Evolutionary conservation across 2,888 invertebrate species (phyloP).

Genomic region (Ochropleura leucogaster): DNA sequence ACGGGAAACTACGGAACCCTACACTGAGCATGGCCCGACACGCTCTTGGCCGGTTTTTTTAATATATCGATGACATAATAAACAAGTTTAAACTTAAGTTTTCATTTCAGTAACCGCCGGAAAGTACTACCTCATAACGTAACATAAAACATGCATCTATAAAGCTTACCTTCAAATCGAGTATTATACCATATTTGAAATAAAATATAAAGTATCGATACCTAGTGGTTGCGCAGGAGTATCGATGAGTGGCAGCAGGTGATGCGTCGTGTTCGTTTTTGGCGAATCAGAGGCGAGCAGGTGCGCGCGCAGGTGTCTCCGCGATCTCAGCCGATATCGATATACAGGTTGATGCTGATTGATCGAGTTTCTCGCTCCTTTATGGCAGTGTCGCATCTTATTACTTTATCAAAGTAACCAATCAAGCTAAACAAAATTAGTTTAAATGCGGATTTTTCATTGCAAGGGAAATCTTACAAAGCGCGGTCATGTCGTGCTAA

Average conservation of each 20-base stretch:
- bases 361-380: constrained; percentile 38
- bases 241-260: constrained; percentile 83
- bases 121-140: background rate
- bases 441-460: no score
- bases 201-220: constrained; percentile 47
- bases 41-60: no score
- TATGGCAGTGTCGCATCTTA: background rate
- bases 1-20: no score
- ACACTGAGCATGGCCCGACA: no score
- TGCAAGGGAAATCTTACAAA: no score
- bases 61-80: background rate
- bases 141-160: background rate
- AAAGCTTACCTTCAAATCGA: background rate
- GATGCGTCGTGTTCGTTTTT: constrained; percentile 83
- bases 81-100: background rate
- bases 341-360: constrained; percentile 77
- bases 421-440: no score
- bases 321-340: constrained; percentile 84
- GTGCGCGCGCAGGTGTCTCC: constrained; percentile 84
- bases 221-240: constrained; percentile 51
- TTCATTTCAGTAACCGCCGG: background rate
- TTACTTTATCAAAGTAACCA: background rate
- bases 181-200: constrained; percentile 28
- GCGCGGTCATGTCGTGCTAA: no score
- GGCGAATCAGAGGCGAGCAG: constrained; percentile 88